Evolutionary conservation across 1,140 invertebrate species (phyloP), one percentile per base, ranked within the genome.

Genomic region (Bacillus rossius): DNA sequence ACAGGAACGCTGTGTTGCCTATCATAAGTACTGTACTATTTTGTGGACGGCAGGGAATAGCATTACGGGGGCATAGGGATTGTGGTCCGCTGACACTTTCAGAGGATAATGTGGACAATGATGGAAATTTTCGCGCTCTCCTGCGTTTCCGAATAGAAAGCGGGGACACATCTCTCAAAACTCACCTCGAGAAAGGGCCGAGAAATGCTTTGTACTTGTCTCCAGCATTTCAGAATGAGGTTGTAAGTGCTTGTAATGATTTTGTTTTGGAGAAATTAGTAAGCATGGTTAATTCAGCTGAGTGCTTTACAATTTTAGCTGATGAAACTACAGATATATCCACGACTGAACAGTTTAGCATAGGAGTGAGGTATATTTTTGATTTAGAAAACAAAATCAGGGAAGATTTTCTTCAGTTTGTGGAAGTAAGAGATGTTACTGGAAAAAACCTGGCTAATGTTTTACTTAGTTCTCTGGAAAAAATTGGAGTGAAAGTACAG

Each of bases 61-160:
- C 29, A 34, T 34, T 34, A 34, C 29, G 29, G 10, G 10, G 29
- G 29, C 29, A 34, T 34, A 34, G 4, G 29, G 29, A 34, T 10
- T 34, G 29, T 34, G 29, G 29, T 34, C 29, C 29, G 29, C 29
- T 4, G 29, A 34, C 29, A 34, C 29, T 34, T 34, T 34, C 29
- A 34, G 55, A 26, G 23, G 47, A 59, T 20, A 40, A 59, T 52
- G 54, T 57, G 22, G 10, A 50, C 57, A 66, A 66, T 20, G 55
- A 66, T 60, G 63, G 61, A 13, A 66, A 66, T 45, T 67, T 66
- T 41, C 52, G 59, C 59, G 2, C n/a, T n/a, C n/a, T n/a, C n/a
- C 52, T 67, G 52, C 48, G 55, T 37, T 68, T 52, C 48, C 43
- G 53, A 57, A 53, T 43, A 29, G 61, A 64, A 19, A 55, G 55